Percentiles rank a stretch among this genome's conserved stretches.
phyloP scores from a whole-genome alignment of 2,797 vertebrate genomes.

The Sebastes itinus region DNA sequence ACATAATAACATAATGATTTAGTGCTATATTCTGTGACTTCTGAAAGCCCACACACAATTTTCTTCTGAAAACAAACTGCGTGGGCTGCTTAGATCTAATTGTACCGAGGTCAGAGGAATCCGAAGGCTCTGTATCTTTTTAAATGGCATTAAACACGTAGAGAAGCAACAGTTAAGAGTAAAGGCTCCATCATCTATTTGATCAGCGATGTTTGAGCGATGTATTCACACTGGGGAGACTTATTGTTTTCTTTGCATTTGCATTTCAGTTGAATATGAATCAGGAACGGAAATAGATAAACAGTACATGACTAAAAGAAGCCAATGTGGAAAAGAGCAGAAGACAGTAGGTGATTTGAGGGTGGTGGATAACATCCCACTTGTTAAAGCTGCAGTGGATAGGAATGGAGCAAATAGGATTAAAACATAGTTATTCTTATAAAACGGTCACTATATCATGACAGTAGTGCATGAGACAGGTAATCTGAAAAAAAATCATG shows the following conservation, averaged over 20 bases:
- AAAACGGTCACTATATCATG: too few relatives aligned
- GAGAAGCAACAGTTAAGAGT: background rate
- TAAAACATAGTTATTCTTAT: too few relatives aligned
- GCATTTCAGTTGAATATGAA: constrained; percentile 21
- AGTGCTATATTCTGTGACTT: background rate
- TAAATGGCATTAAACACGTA: background rate
- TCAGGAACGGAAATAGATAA: background rate
- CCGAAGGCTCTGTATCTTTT: background rate
- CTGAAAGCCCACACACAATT: background rate
- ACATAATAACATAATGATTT: background rate
- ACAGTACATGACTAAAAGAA: background rate
- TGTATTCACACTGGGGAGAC: background rate
- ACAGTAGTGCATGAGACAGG: too few relatives aligned
- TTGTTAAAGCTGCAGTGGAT: background rate
- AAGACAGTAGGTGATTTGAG: too few relatives aligned
- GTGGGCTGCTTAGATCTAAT: background rate
- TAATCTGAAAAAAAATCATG: too few relatives aligned
- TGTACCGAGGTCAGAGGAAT: constrained; percentile 13
- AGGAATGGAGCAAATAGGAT: too few relatives aligned
- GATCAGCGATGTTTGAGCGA: background rate
- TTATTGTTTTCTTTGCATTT: constrained; percentile 17
- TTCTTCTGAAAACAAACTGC: background rate
- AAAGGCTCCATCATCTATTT: background rate
- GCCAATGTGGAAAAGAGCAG: background rate
- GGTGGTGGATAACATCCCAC: background rate